Evolutionary conservation across 2,113 vertebrate genomes (phyloP).

Genomic region (Ictidomys tridecemlineatus): DNA sequence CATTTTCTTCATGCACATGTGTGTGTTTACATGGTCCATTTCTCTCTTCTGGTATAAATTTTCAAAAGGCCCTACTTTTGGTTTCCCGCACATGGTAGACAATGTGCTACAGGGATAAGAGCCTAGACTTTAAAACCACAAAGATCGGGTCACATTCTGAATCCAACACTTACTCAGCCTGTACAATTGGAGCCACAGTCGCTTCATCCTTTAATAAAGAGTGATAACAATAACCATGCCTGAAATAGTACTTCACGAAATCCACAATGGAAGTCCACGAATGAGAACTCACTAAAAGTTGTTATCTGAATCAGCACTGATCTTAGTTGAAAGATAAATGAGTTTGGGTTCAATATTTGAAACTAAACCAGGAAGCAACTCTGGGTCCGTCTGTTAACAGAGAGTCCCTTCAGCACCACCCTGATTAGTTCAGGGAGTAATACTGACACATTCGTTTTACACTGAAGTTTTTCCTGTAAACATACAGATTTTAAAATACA

Average conservation of each 20-base stretch:
- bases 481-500: not conserved
- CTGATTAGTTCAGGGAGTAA: not conserved
- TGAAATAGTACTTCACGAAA: not conserved
- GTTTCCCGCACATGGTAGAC: not conserved
- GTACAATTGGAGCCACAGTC: not conserved
- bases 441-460: not conserved
- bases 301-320: not conserved
- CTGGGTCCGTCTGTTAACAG: not conserved
- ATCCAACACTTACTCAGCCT: not conserved
- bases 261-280: not conserved
- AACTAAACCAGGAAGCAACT: not conserved
- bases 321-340: not conserved
- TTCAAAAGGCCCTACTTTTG: constrained; percentile 8
- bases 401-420: not conserved
- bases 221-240: not conserved
- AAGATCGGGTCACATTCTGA: not conserved
- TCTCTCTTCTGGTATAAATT: not conserved
- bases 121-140: not conserved
- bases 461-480: not conserved
- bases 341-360: not conserved
- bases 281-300: not conserved
- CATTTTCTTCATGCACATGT: not conserved
- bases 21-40: not conserved
- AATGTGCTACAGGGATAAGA: not conserved
- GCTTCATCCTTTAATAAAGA: not conserved